Conservation (phyloP, 2,797 vertebrate species). For the Smutsia gigantea region DNA sequence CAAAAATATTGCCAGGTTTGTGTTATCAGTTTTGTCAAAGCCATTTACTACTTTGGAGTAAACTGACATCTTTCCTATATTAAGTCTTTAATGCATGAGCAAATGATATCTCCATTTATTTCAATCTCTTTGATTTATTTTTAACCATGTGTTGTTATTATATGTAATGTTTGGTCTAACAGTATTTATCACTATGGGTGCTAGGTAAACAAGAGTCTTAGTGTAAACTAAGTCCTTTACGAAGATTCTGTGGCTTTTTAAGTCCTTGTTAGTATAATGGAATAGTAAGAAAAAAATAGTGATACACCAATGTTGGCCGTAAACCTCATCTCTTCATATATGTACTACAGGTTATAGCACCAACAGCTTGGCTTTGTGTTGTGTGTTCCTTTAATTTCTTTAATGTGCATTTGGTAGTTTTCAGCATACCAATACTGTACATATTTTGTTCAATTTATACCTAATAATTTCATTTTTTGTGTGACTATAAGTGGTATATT, state of each 20-base stretch:
- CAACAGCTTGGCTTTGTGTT: not conserved
- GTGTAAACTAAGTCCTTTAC: not conserved
- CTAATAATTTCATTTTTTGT: not conserved
- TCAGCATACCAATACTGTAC: not conserved
- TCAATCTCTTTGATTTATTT: not conserved
- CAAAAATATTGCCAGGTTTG: not conserved
- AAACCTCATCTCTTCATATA: not conserved
- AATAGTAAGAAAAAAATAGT: not conserved
- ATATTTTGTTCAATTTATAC: not conserved
- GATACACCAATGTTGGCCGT: accelerated
- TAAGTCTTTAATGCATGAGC: not conserved
- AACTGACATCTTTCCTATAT: not conserved
- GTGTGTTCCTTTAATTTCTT: not conserved
- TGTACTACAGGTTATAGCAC: not conserved
- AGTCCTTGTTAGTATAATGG: not conserved
- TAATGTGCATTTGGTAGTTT: not conserved
- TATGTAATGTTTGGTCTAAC: not conserved
- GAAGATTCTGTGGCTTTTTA: not conserved
- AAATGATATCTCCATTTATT: not conserved
- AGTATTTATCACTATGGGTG: not conserved
- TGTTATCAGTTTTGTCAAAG: not conserved
- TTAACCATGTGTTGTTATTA: not conserved
- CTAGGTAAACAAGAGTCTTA: not conserved
- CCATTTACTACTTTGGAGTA: not conserved
- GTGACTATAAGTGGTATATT: not conserved